Base-by-base conservation (phyloP, 2,888 invertebrate species). In the Boloria euphrosyne region DNA sequence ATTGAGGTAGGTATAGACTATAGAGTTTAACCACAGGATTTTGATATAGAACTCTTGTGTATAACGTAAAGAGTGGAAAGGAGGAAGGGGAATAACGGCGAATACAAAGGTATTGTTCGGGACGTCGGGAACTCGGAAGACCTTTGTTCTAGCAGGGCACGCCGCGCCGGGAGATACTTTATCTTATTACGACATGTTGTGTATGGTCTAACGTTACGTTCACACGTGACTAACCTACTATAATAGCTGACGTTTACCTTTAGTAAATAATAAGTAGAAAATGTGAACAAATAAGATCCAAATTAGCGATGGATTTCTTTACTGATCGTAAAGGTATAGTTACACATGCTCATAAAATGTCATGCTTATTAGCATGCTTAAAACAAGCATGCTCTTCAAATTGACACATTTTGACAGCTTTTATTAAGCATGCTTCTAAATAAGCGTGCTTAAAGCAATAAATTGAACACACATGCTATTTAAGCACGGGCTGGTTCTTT, bases 141-240 rank as follows among this genome's bases (percentile, higher is more conserved):
- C 81, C 89, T 87, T 89, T 90, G 88, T 90, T 86, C 83, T 77
- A 80, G 75, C 75, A 78, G 83, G 82, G 81, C 82, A 82, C 78
- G 78, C 69, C 69, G 69, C 75, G 75, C 73, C 77, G 78, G 77
- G 78, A 76, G 80, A 84, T 82, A 87, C 84, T 88, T 85, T 87
- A 89, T 89, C 86, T 86, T 84, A 87, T 88, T 87, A 87, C 86
- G 47, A 89, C 82, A 81, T 86, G 84, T 85, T 84, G 83, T 80
- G 78, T 80, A 77, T 81, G 82, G 80, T 81, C 80, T 84, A 82
- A 70, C 65, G 71, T 16, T 59, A 51, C 62, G 47, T 54, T 44
- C 62, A 49, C 59, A 47, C 58, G 62, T 60, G 66, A 62, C 68
- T 61, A 46, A 13, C 43, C 54, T 55, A 44, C 55, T 50, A 52